phyloP scores from a whole-genome alignment of 2,113 vertebrate species.

The Muntiacus muntjak region DNA sequence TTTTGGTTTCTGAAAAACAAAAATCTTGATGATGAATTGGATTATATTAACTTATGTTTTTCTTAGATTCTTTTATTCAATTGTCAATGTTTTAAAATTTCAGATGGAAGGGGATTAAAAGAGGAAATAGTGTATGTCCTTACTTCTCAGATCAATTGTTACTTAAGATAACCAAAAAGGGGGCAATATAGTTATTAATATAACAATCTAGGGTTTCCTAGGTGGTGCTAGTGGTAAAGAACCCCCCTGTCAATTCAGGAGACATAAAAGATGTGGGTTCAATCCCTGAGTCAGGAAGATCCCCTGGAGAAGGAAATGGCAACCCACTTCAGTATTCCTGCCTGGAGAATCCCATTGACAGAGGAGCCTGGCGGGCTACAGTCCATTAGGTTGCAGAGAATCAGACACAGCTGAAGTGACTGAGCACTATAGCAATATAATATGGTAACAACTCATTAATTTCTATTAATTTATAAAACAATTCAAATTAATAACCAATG shows the following conservation, averaged over 20 bases:
- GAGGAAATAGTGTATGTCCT: not conserved
- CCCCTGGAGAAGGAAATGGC: not conserved
- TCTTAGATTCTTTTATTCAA: not conserved
- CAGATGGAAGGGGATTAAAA: not conserved
- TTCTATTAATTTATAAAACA: not conserved
- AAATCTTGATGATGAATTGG: not conserved
- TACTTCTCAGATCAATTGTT: not conserved
- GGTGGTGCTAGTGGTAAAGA: not conserved
- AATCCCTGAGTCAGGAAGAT: not conserved
- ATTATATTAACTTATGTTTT: not conserved
- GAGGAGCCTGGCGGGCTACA: not conserved
- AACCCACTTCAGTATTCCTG: not conserved
- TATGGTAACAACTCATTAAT: not conserved
- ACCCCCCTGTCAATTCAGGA: not conserved
- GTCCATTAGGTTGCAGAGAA: not conserved
- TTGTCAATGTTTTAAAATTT: conserved; percentile 20
- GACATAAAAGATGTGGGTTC: not conserved
- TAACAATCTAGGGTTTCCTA: not conserved
- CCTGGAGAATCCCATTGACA: not conserved
- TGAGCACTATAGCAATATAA: not conserved
- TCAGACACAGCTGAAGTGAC: not conserved
- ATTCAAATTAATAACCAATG: not conserved
- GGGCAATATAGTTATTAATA: not conserved
- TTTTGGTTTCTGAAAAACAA: not conserved
- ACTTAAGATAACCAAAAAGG: conserved; percentile 2